Evolutionary conservation across 64 coral and sea anemone genomes (phyloP), one percentile per base, ranked within the genome.

Genomic region (Montipora capricornis): DNA sequence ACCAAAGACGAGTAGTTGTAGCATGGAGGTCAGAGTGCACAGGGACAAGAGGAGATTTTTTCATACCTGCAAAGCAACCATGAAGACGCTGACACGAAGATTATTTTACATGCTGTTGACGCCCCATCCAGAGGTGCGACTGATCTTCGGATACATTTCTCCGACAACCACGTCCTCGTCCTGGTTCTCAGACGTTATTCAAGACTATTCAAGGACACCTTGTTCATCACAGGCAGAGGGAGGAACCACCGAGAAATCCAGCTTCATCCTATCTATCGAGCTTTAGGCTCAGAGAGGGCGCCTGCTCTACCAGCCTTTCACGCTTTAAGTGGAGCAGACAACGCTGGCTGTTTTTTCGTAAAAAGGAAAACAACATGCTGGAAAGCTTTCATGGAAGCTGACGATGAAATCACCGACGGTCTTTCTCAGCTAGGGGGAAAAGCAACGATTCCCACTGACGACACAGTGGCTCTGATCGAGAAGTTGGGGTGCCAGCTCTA

Each of bases 11-110:
- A 49, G 75, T 90, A 7, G 57, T 90, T 81, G 88, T 90, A 19
- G 75, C 88, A 53, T 90, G 76, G 57, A 47, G 37, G 5, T 62
- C 14, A 13, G 73, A 90, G 58, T 80, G 88, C 24, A 16, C 24
- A 4, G 53, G 29, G 26, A 90, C 59, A 47, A 26, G 61, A 13
- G 62, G 50, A 37, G 26, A 26, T 10, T 17, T 26, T 26, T 26
- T 26, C 49, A 6, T 53, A 78, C 17, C 16, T 89, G 20, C 19
- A 61, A 79, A 89, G 87, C 45, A 79, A 5, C 17, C 74, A 89
- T 26, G 87, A 89, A 61, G 87, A 89, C 14, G 87, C 87, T 4
- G 87, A 89, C 24, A 87, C 83, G 8, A 87, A 89, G 24, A 89
- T 89, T 46, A 78, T 89, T 19, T 57, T 89, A 19, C 87, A 89